Evolutionary conservation across 2,888 invertebrate species (phyloP).

Genomic region (Rhyacophila evoluta): DNA sequence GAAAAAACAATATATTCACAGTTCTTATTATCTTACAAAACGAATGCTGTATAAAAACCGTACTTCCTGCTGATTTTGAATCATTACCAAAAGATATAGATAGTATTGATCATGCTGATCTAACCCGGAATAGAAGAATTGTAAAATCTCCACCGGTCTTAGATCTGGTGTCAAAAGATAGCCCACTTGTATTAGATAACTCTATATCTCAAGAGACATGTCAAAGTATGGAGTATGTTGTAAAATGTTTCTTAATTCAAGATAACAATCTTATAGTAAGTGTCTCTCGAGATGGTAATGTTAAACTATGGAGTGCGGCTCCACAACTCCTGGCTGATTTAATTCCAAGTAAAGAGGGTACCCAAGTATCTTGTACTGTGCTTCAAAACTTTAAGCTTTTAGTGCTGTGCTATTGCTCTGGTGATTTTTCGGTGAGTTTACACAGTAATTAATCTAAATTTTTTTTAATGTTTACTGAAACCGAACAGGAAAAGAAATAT

Average conservation of each 20-base stretch:
- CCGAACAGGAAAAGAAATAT: no score
- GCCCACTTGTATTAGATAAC: slow-evolving; percentile 43
- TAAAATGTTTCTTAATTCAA: slow-evolving; percentile 63
- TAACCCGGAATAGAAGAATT: no score
- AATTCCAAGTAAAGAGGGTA: slow-evolving; percentile 59
- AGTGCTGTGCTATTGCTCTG: slow-evolving; percentile 63
- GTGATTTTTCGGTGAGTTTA: slow-evolving; percentile 63
- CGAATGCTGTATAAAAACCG: no score
- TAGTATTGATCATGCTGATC: no score
- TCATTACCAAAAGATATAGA: no score
- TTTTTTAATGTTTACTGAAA: no score
- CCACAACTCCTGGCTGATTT: slow-evolving; percentile 60
- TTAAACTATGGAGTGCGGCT: slow-evolving; percentile 63
- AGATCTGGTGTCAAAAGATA: no score
- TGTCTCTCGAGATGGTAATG: slow-evolving; percentile 63
- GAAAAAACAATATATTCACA: slow-evolving; percentile 63
- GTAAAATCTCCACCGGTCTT: no score
- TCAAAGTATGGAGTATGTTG: slow-evolving; percentile 35
- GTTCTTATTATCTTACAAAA: slow-evolving; percentile 54
- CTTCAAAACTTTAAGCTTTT: slow-evolving; percentile 61
- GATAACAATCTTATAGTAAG: slow-evolving; percentile 61
- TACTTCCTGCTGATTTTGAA: no score
- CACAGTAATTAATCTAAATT: no score
- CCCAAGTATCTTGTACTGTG: slow-evolving; percentile 61
- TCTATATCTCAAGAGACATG: no score